Percentiles rank a stretch among this genome's conserved stretches.
These are phyloP conservation scores for Philypnodon macrostomus DNA, from an alignment of 2,797 vertebrate species.

Conservation along the genomic window DNA sequence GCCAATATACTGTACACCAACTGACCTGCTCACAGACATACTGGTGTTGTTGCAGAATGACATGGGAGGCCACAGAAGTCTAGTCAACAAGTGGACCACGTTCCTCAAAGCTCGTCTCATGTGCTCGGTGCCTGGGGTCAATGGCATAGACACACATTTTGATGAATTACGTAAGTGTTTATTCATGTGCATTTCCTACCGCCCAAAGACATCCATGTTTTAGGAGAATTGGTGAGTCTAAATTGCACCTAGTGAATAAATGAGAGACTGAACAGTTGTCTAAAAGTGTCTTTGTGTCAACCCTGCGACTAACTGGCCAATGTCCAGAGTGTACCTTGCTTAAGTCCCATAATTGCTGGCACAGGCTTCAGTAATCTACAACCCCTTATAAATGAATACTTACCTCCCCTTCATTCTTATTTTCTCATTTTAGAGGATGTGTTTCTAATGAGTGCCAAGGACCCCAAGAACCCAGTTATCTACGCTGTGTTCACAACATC, in stretches of 20 bases:
- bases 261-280: too few species aligned
- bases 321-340: too few species aligned
- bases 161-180: slow-evolving; percentile 91
- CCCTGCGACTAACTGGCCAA: too few species aligned
- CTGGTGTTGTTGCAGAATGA: slow-evolving; percentile 82
- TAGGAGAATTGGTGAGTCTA: too few species aligned
- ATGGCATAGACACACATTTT: slow-evolving; percentile 98
- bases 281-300: too few species aligned
- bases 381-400: too few species aligned
- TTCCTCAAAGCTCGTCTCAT: slow-evolving; percentile 94
- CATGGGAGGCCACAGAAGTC: slow-evolving; percentile 95
- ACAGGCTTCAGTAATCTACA: too few species aligned
- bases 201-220: too few species aligned
- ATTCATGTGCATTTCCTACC: too few species aligned
- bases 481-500: slow-evolving; percentile 98
- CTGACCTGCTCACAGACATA: neutral
- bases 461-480: slow-evolving; percentile 95
- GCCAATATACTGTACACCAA: neutral
- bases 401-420: slow-evolving; percentile 7
- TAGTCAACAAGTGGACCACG: slow-evolving; percentile 99
- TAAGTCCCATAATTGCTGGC: too few species aligned
- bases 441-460: slow-evolving; percentile 97
- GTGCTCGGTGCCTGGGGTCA: slow-evolving; percentile 93
- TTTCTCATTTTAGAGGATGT: slow-evolving; percentile 65
- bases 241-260: too few species aligned